Evolutionary conservation across 2,113 vertebrate species (phyloP).

Genomic region (Myotis yumanensis): DNA sequence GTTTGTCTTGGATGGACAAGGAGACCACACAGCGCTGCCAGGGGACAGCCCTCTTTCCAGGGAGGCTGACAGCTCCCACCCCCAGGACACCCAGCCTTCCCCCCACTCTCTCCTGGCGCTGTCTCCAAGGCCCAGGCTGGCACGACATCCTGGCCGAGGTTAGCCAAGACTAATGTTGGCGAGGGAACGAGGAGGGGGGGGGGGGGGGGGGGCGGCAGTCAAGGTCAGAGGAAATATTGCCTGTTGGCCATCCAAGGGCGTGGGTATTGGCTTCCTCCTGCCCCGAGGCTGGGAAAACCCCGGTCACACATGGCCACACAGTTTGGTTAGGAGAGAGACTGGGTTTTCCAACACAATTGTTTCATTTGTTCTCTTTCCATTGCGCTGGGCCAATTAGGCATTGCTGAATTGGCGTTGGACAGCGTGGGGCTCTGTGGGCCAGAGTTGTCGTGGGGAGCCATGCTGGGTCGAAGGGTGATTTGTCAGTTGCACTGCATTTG

Average conservation of each 20-base stretch:
- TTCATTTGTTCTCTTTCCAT: background rate
- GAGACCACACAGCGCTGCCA: constrained; percentile 82
- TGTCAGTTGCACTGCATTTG: accelerated
- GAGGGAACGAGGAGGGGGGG: background rate
- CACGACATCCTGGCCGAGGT: background rate
- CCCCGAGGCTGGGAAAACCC: constrained; percentile 63
- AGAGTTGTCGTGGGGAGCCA: accelerated
- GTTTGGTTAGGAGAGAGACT: background rate
- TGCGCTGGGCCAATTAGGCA: background rate
- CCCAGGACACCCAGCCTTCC: background rate
- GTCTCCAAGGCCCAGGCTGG: background rate
- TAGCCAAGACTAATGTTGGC: background rate
- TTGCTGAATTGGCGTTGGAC: background rate
- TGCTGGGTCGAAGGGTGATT: background rate
- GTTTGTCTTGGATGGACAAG: constrained; percentile 79
- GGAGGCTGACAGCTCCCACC: constrained; percentile 71
- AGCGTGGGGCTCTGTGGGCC: background rate
- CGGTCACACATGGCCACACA: background rate
- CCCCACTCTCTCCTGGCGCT: background rate
- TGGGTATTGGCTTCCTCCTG: background rate
- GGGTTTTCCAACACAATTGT: constrained; percentile 8
- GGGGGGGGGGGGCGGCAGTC: background rate
- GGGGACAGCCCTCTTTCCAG: constrained; percentile 76
- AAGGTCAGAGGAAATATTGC: background rate
- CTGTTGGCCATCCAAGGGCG: background rate